phyloP scores from a whole-genome alignment of 2,888 invertebrate genomes.

The Acanthoscelides obtectus region DNA sequence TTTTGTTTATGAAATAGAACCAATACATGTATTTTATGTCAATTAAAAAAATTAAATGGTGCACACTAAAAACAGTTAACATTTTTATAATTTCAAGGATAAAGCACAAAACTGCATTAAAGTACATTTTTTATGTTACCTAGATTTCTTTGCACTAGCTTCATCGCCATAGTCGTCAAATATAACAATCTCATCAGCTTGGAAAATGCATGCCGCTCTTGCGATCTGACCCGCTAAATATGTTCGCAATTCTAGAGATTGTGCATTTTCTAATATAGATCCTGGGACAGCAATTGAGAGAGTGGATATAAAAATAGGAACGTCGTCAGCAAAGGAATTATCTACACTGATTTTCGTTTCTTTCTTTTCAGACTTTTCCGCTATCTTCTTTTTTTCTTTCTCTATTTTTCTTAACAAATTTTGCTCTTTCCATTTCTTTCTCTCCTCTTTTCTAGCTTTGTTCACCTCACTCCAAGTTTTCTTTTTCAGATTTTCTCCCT shows the following conservation, averaged over 20 bases:
- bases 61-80: no score
- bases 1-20: no score
- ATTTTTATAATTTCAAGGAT: no score
- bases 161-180: slow-evolving; percentile 74
- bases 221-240: slow-evolving; percentile 96
- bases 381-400: slow-evolving; percentile 31
- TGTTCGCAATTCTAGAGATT: slow-evolving; percentile 80
- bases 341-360: background rate
- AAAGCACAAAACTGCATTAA: no score
- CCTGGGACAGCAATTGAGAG: slow-evolving; percentile 93
- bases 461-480: slow-evolving; percentile 65
- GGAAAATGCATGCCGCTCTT: slow-evolving; percentile 88
- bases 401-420: slow-evolving; percentile 63
- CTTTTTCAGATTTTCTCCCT: slow-evolving; percentile 5
- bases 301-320: slow-evolving; percentile 53
- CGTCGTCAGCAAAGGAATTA: background rate
- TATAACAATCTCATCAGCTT: slow-evolving; percentile 83
- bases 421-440: slow-evolving; percentile 69
- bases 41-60: no score
- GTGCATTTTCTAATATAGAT: slow-evolving; percentile 95
- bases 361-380: slow-evolving; percentile 5
- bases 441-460: slow-evolving; percentile 62
- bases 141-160: slow-evolving; percentile 58
- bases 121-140: no score
- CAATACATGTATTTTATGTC: no score